A percentile compares a stretch with the other conserved stretches of the same genome.
These are phyloP conservation scores for Ameiurus melas DNA, from an alignment of 2,113 vertebrate genomes.

Conservation along the genomic window DNA sequence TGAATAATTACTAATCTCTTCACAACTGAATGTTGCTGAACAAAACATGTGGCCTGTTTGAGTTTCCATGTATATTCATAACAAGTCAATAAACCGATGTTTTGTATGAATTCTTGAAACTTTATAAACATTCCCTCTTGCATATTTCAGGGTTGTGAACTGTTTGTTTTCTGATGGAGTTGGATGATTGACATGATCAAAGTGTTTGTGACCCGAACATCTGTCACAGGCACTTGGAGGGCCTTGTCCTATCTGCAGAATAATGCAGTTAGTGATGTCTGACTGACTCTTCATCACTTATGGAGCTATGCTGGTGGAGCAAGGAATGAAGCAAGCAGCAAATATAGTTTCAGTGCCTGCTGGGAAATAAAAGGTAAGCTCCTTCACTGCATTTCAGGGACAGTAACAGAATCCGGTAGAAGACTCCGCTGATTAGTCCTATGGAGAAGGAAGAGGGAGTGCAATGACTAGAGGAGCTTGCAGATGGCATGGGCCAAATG, in stretches of 20 bases:
- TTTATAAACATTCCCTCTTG: neutral
- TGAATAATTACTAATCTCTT: neutral
- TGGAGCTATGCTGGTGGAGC: neutral
- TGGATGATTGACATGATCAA: slow-evolving; percentile 4
- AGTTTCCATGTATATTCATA: neutral
- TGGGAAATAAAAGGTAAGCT: neutral
- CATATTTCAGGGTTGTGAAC: neutral
- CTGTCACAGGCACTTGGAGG: neutral
- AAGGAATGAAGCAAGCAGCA: neutral
- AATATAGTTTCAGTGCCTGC: neutral
- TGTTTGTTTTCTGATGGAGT: neutral
- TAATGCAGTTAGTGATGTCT: neutral
- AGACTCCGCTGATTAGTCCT: neutral
- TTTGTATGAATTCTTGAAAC: neutral
- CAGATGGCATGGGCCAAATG: neutral
- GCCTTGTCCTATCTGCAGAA: neutral
- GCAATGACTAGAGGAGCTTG: neutral
- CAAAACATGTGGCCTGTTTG: neutral
- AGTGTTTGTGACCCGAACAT: neutral
- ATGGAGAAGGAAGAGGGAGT: neutral
- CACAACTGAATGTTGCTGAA: neutral
- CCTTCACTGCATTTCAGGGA: neutral
- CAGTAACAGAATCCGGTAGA: neutral
- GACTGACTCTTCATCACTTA: neutral
- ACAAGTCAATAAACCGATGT: neutral